A percentile compares a stretch with the other conserved stretches of the same genome.
These are phyloP conservation scores for Peromyscus eremicus DNA, from an alignment of 2,797 vertebrate species.

Conservation along the genomic window DNA sequence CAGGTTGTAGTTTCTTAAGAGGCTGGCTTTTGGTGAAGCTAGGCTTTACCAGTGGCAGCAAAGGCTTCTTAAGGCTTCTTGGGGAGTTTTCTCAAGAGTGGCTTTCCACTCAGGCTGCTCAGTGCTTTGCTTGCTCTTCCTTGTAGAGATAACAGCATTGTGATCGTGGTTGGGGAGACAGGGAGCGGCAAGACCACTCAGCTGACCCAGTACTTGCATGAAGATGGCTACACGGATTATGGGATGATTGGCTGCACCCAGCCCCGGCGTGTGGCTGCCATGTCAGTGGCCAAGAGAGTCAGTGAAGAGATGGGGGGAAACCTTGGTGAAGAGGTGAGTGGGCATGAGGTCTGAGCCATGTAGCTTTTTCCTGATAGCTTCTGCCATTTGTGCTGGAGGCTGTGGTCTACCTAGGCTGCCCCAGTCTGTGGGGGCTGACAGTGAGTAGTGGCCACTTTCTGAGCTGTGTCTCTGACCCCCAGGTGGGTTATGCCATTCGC, in stretches of 20 bases:
- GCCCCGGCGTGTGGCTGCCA: constrained; percentile 97
- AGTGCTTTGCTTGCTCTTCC: constrained; percentile 14
- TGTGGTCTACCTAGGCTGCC: neutral
- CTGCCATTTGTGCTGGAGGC: neutral
- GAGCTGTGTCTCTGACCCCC: neutral
- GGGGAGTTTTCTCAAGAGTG: neutral
- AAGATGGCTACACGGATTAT: constrained; percentile 98
- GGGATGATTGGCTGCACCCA: constrained; percentile 99
- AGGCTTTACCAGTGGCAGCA: neutral
- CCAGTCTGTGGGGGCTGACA: rapidly evolving
- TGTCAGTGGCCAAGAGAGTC: constrained; percentile 99
- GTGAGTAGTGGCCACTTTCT: neutral
- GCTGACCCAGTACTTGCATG: constrained; percentile 98
- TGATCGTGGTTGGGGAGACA: constrained; percentile 98
- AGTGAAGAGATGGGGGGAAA: constrained; percentile 97
- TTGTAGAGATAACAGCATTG: constrained; percentile 97
- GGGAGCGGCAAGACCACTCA: constrained; percentile 99
- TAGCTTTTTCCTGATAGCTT: neutral
- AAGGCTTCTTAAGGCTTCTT: rapidly evolving
- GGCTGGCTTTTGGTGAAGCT: neutral
- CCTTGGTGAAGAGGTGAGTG: constrained; percentile 97
- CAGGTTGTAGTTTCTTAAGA: neutral
- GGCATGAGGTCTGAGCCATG: rapidly evolving
- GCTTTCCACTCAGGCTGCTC: neutral
- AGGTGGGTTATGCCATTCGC: constrained; percentile 99